Evolutionary conservation across 2,797 vertebrate species (phyloP).

Genomic region (Poeciliopsis paucimaculata): DNA sequence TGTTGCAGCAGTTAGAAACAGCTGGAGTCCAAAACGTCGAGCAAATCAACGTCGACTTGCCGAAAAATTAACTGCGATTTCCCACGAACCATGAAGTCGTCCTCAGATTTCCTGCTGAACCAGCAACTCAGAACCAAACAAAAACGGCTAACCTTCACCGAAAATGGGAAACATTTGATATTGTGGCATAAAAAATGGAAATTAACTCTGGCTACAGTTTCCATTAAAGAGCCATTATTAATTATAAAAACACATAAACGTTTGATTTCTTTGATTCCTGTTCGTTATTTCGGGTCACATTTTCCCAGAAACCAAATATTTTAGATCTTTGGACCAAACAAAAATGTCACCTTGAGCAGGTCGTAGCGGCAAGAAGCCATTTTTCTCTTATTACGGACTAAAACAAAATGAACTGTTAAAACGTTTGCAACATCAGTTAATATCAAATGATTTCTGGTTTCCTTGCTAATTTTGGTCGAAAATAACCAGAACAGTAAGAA

Average conservation of each 20-base stretch:
- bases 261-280: background rate
- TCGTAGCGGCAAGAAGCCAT: background rate
- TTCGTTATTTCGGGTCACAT: background rate
- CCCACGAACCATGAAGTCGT: background rate
- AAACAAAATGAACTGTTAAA: background rate
- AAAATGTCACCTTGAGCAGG: constrained; percentile 1
- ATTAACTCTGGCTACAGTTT: background rate
- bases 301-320: background rate
- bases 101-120: background rate
- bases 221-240: background rate
- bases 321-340: constrained; percentile 1
- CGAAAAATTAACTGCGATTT: background rate
- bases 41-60: background rate
- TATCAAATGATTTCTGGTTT: background rate
- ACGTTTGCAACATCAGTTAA: background rate
- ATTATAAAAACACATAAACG: background rate
- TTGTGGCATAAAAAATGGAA: background rate
- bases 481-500: background rate
- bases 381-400: background rate
- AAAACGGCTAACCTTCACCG: background rate
- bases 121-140: background rate
- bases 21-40: background rate
- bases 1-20: background rate
- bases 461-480: background rate
- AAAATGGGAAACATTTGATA: background rate